Evolutionary conservation across 2,888 invertebrate genomes (phyloP).

Genomic region (Rhopalosiphum nymphaeae): DNA sequence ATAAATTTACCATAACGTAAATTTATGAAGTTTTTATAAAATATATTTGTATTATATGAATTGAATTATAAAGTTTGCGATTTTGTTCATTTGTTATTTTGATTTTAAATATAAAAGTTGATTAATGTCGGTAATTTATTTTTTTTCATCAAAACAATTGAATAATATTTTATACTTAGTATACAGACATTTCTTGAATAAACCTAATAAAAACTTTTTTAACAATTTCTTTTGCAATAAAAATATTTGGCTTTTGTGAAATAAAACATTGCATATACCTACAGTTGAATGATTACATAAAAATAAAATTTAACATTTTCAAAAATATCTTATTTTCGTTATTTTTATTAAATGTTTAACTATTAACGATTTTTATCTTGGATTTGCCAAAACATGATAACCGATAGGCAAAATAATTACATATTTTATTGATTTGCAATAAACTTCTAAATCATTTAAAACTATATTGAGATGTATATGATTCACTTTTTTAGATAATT

Average conservation of each 20-base stretch:
- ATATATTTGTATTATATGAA: neutral
- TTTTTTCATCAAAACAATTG: neutral
- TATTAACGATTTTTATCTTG: neutral
- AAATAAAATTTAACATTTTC: neutral
- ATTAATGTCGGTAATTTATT: neutral
- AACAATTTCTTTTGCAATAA: neutral
- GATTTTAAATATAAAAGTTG: constrained; percentile 2
- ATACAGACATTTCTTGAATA: neutral
- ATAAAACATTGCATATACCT: neutral
- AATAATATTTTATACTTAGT: neutral
- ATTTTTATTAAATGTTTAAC: neutral
- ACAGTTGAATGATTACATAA: neutral
- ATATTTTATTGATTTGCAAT: neutral
- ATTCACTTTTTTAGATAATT: neutral
- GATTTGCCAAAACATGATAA: neutral
- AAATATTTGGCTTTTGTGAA: neutral
- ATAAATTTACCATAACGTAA: neutral
- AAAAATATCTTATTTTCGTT: neutral
- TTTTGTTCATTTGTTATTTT: neutral
- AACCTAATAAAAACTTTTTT: neutral
- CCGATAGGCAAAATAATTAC: neutral
- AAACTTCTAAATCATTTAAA: neutral
- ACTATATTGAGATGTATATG: neutral
- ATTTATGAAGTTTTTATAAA: neutral
- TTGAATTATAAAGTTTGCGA: neutral